phyloP scores from a whole-genome alignment of 2,888 invertebrate species.

The Archaeoteleia sp. region DNA sequence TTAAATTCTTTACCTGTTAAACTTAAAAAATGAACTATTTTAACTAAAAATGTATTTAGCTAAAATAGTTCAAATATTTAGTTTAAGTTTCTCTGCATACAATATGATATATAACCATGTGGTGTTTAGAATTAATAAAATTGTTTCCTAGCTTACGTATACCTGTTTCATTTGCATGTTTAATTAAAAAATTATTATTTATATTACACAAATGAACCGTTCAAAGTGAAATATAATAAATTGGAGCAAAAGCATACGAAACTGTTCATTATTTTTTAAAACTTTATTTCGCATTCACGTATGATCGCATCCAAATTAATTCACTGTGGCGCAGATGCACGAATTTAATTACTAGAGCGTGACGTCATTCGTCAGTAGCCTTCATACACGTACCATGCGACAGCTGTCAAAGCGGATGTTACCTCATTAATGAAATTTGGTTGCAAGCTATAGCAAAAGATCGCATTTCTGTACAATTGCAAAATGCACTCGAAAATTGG shows the following conservation, averaged over 20 bases:
- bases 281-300: conserved; percentile 51
- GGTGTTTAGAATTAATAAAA: too few species aligned
- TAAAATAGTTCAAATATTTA: too few species aligned
- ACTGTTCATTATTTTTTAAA: conserved; percentile 19
- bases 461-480: conserved; percentile 47
- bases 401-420: conserved; percentile 55
- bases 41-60: too few species aligned
- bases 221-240: conserved; percentile 24
- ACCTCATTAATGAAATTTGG: conserved; percentile 59
- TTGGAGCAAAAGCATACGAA: conserved; percentile 32
- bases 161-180: too few species aligned
- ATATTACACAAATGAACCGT: too few species aligned
- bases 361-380: conserved; percentile 56
- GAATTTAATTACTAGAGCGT: conserved; percentile 55
- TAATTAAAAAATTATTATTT: too few species aligned
- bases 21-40: too few species aligned
- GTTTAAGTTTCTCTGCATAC: too few species aligned
- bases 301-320: conserved; percentile 54
- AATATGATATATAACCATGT: too few species aligned
- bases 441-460: conserved; percentile 50
- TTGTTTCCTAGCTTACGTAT: too few species aligned
- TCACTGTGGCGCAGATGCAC: conserved; percentile 54
- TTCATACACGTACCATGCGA: conserved; percentile 57
- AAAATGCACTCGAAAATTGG: conserved; percentile 46
- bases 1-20: too few species aligned